These are phyloP conservation scores for Apus apus DNA, from an alignment of 2,113 vertebrate species.

Conservation along the genomic window DNA sequence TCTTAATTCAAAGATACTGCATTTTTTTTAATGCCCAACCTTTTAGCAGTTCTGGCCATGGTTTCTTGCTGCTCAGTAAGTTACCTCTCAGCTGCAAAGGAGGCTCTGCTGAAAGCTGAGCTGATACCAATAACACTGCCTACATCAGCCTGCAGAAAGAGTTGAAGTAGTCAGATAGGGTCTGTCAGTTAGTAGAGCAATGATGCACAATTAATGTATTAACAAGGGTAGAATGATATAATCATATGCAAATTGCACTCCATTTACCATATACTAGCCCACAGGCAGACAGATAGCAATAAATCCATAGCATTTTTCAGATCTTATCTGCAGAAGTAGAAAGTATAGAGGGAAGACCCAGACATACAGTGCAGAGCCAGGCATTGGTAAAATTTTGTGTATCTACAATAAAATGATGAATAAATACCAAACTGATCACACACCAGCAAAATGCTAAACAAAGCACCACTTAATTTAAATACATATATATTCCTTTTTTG, in stretches of 20 bases:
- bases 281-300: not conserved
- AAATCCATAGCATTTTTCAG: not conserved
- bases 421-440: not conserved
- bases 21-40: not conserved
- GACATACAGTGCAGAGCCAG: not conserved
- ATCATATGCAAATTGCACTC: not conserved
- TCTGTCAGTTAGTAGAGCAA: not conserved
- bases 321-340: not conserved
- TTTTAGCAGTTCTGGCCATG: not conserved
- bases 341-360: not conserved
- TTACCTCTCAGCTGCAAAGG: not conserved
- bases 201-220: not conserved
- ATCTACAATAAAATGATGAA: not conserved
- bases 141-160: not conserved
- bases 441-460: not conserved
- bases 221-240: not conserved
- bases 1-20: not conserved
- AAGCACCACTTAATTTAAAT: not conserved
- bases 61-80: not conserved
- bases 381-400: not conserved
- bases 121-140: not conserved
- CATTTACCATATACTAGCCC: not conserved
- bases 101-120: not conserved
- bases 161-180: not conserved
- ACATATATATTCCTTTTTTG: not conserved